Conservation (phyloP, 2,888 invertebrate species). For the Alsophila aescularia region DNA sequence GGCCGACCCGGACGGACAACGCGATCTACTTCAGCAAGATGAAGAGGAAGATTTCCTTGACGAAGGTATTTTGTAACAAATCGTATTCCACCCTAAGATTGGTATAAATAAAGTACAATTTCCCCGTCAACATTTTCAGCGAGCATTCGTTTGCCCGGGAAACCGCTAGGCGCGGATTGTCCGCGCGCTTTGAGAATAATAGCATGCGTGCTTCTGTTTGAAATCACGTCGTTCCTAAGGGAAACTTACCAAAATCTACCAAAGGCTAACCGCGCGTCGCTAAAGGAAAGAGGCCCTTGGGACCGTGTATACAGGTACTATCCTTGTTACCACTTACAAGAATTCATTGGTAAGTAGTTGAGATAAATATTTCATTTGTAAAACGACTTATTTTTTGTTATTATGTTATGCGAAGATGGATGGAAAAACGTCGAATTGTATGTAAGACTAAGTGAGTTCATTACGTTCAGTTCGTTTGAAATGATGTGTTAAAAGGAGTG, state of each 20-base stretch:
- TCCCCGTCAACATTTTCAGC: constrained; percentile 68
- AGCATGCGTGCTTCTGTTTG: constrained; percentile 97
- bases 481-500: constrained; percentile 70
- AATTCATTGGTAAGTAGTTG: constrained; percentile 72
- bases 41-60: constrained; percentile 99
- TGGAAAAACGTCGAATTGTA: constrained; percentile 83
- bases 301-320: constrained; percentile 90
- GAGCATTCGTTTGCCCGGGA: constrained; percentile 85
- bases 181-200: constrained; percentile 95
- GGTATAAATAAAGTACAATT: constrained; percentile 24
- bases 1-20: constrained; percentile 90
- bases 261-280: constrained; percentile 88
- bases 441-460: constrained; percentile 84
- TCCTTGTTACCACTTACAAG: constrained; percentile 33
- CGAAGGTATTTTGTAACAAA: constrained; percentile 86
- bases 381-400: constrained; percentile 75
- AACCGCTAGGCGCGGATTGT: constrained; percentile 91
- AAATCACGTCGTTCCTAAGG: constrained; percentile 98
- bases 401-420: constrained; percentile 82
- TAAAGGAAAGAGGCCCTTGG: constrained; percentile 93
- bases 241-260: constrained; percentile 97
- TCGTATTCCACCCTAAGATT: not conserved
- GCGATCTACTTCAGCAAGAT: constrained; percentile 91
- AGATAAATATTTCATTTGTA: constrained; percentile 64
- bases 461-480: constrained; percentile 76